Evolutionary conservation across 2,113 vertebrate species (phyloP).

Genomic region (Pelecanoides urinatrix): DNA sequence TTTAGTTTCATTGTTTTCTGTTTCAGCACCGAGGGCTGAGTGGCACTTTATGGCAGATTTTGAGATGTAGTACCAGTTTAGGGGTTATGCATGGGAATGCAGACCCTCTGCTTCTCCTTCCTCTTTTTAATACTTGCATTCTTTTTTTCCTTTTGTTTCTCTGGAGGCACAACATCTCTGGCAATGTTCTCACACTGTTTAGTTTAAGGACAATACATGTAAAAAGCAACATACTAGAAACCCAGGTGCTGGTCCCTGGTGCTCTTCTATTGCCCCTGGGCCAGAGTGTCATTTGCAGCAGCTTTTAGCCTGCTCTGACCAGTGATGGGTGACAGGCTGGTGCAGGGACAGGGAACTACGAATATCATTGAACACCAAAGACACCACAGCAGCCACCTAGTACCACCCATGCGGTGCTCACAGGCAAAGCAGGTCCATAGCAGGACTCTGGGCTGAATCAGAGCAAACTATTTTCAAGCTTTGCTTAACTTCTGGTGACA

Average conservation of each 20-base stretch:
- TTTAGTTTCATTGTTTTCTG: background rate
- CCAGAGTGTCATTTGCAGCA: background rate
- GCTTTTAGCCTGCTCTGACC: background rate
- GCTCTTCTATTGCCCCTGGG: background rate
- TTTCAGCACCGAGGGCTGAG: background rate
- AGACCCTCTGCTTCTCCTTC: background rate
- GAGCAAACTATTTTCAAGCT: background rate
- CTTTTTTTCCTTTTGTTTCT: background rate
- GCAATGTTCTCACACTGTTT: background rate
- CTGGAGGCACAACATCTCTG: background rate
- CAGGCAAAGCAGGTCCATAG: background rate
- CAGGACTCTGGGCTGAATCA: background rate
- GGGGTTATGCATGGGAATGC: background rate
- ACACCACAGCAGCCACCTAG: background rate
- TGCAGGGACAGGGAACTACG: background rate
- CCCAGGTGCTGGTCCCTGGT: background rate
- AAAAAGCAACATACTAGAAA: background rate
- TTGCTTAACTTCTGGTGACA: background rate
- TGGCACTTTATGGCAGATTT: background rate
- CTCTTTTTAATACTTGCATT: background rate
- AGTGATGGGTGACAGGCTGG: background rate
- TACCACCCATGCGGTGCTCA: too few relatives aligned
- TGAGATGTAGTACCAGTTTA: background rate
- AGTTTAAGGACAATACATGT: background rate
- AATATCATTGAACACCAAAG: background rate